Percentiles rank a stretch among this genome's conserved stretches.
Evolutionary conservation across 1,140 invertebrate genomes (phyloP).

Genomic region (Mercenaria mercenaria): DNA sequence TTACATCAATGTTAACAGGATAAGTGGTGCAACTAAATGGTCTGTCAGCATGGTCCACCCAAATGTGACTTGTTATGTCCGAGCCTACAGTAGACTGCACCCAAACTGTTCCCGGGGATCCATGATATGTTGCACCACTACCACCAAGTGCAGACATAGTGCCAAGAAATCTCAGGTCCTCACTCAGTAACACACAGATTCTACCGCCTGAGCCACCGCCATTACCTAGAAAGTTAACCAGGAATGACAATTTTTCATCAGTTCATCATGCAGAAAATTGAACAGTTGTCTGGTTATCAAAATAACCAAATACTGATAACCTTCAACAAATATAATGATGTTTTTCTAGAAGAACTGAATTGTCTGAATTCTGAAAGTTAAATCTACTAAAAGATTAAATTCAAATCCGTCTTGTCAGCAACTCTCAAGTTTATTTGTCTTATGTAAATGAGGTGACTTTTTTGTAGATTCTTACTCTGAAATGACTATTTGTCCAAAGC

Average conservation of each 20-base stretch:
- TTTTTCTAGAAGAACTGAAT: too few relatives aligned
- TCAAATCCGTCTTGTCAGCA: too few relatives aligned
- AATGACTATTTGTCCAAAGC: too few relatives aligned
- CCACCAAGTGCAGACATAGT: conserved; percentile 68
- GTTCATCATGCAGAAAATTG: too few relatives aligned
- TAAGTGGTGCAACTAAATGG: conserved; percentile 31
- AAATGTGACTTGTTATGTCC: conserved; percentile 62
- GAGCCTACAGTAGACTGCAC: conserved; percentile 64
- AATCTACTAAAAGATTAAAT: too few relatives aligned
- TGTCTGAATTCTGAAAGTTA: too few relatives aligned
- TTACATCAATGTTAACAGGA: conserved; percentile 64
- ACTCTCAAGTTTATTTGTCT: too few relatives aligned
- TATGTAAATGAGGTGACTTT: too few relatives aligned
- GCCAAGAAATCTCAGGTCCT: conserved; percentile 71
- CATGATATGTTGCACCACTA: conserved; percentile 28
- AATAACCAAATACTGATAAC: too few relatives aligned
- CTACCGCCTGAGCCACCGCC: conserved; percentile 78
- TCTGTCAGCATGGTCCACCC: conserved; percentile 71
- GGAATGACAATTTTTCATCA: background rate
- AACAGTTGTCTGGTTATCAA: too few relatives aligned
- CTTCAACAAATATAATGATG: too few relatives aligned
- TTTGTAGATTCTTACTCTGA: too few relatives aligned
- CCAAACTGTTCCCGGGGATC: conserved; percentile 76
- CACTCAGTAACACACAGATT: conserved; percentile 72
- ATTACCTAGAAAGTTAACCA: conserved; percentile 69